Evolutionary conservation across 2,113 vertebrate species (phyloP).

Genomic region (Columbina picui): DNA sequence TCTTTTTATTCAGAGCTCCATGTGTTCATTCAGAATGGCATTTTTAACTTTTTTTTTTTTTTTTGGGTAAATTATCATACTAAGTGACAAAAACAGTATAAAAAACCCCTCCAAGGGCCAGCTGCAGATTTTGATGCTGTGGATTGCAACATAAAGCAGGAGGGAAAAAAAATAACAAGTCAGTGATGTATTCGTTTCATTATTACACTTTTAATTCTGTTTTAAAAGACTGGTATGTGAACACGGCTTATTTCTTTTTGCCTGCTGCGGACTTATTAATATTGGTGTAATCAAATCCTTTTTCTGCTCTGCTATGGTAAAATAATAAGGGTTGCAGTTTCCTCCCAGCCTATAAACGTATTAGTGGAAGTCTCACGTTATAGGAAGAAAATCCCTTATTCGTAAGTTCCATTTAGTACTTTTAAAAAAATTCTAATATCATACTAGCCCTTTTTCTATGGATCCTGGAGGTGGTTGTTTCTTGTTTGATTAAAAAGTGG

Average conservation of each 20-base stretch:
- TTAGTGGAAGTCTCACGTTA: neutral
- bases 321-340: neutral
- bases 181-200: neutral
- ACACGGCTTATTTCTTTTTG: neutral
- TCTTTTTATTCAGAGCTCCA: constrained; percentile 16
- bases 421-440: neutral
- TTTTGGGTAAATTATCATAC: neutral
- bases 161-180: neutral
- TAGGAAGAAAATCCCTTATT: neutral
- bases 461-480: neutral
- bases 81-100: neutral
- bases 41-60: neutral
- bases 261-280: neutral
- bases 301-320: neutral
- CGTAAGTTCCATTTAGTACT: neutral
- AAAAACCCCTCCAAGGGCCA: neutral
- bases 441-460: neutral
- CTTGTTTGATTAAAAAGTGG: constrained; percentile 33
- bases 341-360: neutral
- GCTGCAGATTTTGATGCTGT: neutral
- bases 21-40: neutral
- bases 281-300: neutral
- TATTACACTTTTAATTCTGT: constrained; percentile 24
- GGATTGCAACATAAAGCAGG: constrained; percentile 13
- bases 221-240: neutral